These are phyloP conservation scores for Conger conger DNA, from an alignment of 2,113 vertebrate genomes.

Conservation along the genomic window DNA sequence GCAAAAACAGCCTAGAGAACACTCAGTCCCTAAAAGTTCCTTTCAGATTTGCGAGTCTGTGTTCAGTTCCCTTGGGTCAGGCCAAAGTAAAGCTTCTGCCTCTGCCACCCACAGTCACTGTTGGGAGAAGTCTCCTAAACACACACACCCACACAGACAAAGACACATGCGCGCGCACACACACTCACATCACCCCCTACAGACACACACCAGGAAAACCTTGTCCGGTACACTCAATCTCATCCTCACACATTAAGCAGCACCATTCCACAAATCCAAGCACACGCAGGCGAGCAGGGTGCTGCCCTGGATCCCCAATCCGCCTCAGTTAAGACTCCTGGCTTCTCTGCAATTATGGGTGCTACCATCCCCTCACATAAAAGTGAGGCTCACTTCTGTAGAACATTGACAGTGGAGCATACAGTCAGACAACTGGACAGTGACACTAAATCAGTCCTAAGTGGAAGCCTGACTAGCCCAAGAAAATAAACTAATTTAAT, in stretches of 20 bases:
- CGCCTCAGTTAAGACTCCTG: conserved; percentile 11
- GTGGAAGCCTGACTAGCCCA: background rate
- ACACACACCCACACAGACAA: conserved; percentile 14
- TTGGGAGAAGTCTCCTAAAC: conserved; percentile 11
- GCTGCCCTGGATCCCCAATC: conserved; percentile 37
- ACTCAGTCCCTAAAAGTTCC: too few relatives aligned
- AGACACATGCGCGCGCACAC: conserved; percentile 21
- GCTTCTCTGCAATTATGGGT: background rate
- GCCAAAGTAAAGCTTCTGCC: conserved; percentile 47
- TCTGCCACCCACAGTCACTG: conserved; percentile 58
- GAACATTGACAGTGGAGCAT: background rate
- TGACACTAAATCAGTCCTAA: background rate
- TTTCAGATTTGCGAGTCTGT: background rate
- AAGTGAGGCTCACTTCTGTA: background rate
- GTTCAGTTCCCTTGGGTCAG: conserved; percentile 43
- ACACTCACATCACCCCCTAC: conserved; percentile 51
- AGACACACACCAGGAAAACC: background rate
- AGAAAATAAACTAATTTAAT: background rate
- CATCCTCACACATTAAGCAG: conserved; percentile 19
- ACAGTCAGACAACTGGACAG: background rate
- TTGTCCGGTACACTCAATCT: conserved; percentile 26
- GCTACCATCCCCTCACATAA: background rate
- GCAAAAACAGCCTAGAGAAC: too few relatives aligned
- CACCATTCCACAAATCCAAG: background rate
- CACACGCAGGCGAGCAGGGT: conserved; percentile 13